These are phyloP conservation scores for Girardinichthys multiradiatus DNA, from an alignment of 2,113 vertebrate genomes.

Conservation along the genomic window DNA sequence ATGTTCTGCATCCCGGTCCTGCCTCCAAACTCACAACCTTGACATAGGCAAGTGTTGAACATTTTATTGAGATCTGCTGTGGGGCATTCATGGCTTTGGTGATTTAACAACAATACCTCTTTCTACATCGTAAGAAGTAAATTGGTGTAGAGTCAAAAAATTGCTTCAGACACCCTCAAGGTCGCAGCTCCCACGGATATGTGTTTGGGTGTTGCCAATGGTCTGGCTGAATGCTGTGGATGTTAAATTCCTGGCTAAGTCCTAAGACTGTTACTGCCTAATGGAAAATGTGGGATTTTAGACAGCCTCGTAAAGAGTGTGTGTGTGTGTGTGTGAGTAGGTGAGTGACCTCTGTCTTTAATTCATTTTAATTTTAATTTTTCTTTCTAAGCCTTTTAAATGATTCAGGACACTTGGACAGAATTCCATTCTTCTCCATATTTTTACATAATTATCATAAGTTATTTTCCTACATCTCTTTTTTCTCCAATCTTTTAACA, in stretches of 20 bases:
- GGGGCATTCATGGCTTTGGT: slow-evolving; percentile 42
- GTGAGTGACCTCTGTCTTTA: slow-evolving; percentile 60
- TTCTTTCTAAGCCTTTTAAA: slow-evolving; percentile 53
- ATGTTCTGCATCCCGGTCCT: too few relatives aligned
- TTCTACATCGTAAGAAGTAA: slow-evolving; percentile 22
- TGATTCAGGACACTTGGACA: slow-evolving; percentile 48
- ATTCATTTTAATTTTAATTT: slow-evolving; percentile 75
- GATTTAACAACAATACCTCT: slow-evolving; percentile 51
- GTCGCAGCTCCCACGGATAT: slow-evolving; percentile 43
- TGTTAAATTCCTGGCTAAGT: slow-evolving; percentile 59
- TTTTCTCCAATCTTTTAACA: background rate
- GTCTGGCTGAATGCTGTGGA: slow-evolving; percentile 56
- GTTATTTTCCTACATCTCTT: background rate
- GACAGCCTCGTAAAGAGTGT: slow-evolving; percentile 4
- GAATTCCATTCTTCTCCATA: slow-evolving; percentile 3
- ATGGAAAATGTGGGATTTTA: slow-evolving; percentile 64
- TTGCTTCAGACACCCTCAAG: slow-evolving; percentile 48
- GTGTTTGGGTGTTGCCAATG: slow-evolving; percentile 60
- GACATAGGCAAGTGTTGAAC: slow-evolving; percentile 31
- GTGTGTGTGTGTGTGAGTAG: slow-evolving; percentile 28
- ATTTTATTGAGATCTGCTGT: slow-evolving; percentile 19
- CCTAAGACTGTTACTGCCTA: slow-evolving; percentile 74
- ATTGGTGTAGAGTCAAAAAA: slow-evolving; percentile 46
- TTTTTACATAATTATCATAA: background rate
- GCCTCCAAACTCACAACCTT: too few relatives aligned